Evolutionary conservation across 2,113 vertebrate genomes (phyloP).

Genomic region (Camelus dromedarius): DNA sequence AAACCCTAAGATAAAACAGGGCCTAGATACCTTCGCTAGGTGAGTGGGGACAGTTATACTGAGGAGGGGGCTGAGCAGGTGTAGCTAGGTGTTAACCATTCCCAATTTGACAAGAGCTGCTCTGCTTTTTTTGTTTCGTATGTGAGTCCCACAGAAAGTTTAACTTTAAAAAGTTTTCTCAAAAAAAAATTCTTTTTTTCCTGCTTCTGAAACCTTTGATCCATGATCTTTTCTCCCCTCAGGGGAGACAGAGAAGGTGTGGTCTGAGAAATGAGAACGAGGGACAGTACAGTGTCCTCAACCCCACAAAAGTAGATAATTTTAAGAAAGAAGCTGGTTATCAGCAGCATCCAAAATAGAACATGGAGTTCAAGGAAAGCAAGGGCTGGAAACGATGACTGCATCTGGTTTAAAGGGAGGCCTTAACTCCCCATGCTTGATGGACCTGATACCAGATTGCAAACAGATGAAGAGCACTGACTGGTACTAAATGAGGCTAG

Average conservation of each 20-base stretch:
- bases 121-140: neutral
- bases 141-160: neutral
- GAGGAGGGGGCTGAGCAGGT: neutral
- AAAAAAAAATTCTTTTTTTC: neutral
- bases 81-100: neutral
- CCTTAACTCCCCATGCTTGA: neutral
- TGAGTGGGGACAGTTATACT: neutral
- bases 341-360: neutral
- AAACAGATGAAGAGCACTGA: neutral
- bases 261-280: neutral
- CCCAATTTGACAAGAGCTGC: neutral
- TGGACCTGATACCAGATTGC: slow-evolving; percentile 1
- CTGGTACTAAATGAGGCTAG: neutral
- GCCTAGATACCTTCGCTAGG: neutral
- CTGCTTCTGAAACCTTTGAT: neutral
- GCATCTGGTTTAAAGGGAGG: neutral
- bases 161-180: neutral
- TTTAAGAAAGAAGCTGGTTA: neutral
- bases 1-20: neutral
- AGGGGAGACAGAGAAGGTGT: neutral
- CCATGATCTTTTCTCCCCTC: neutral
- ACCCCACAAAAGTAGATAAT: neutral
- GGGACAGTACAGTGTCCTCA: neutral
- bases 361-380: neutral
- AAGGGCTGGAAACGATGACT: neutral